Evolutionary conservation across 1,140 invertebrate genomes (phyloP), one percentile per base, ranked within the genome.

Genomic region (Spodoptera frugiperda): DNA sequence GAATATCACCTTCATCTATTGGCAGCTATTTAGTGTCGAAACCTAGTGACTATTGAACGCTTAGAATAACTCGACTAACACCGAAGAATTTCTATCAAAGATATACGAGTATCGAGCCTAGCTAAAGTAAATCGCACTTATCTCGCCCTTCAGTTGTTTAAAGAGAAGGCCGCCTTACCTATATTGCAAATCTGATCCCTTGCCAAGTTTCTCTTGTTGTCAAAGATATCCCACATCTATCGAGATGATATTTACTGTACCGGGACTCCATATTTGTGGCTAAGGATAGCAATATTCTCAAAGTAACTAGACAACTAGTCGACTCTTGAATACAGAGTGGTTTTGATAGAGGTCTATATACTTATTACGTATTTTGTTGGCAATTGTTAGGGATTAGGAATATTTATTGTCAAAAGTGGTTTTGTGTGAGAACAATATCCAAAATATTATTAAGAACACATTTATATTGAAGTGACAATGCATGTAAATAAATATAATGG

Each of bases 211-310:
- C 57, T 15, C 49, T 67, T 55, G 49, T 65, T 76, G 74, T 76
- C 61, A 75, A 65, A 25, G 57, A 54, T 61, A 75, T 53, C 61
- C 39, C 54, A 53, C 49, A 73, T 78, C 49, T 46, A 72, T 72
- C 39, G 30, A 70, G 21, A 76, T 68, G 49, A 77, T 59, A 59
- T 77, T 70, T 65, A 77, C 75, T 74, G 57, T 79, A 46, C 75
- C 44, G 80, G 53, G 63, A 74, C 72, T 77, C 82, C 79, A 78
- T 87, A 82, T 86, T 86, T 82, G 85, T 72, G 82, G 87, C 81
- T 79, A 86, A 85, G 76, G 81, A 80, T 78, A 86, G 81, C 85
- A 89, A 88, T 89, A 87, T 89, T 89, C 86, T 76, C 81, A 68
- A 82, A 82, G 86, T 87, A 86, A 83, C 84, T 83, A 86, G 83